Evolutionary conservation across 1,140 invertebrate species (phyloP).

Genomic region (Caenorhabditis tropicalis): DNA sequence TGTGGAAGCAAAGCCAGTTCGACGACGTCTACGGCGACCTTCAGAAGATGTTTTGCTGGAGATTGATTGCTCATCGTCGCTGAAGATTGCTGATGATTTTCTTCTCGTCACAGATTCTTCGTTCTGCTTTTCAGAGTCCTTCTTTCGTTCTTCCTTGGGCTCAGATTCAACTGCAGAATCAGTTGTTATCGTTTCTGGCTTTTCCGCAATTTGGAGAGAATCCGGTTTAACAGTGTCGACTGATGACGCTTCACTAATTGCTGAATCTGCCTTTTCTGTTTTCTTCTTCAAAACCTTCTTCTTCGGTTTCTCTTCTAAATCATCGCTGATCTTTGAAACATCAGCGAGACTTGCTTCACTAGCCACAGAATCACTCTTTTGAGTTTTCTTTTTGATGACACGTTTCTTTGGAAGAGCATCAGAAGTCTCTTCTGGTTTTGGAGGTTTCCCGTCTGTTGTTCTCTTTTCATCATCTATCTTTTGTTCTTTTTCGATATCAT

Average conservation of each 20-base stretch:
- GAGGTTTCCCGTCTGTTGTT: neutral
- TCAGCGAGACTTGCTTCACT: conserved; percentile 24
- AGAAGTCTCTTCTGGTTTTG: neutral
- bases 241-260: neutral
- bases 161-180: conserved; percentile 52
- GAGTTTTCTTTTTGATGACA: conserved; percentile 32
- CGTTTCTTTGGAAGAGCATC: neutral
- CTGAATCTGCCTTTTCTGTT: neutral
- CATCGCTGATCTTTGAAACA: conserved; percentile 7
- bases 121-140: conserved; percentile 26
- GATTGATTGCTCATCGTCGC: conserved; percentile 27
- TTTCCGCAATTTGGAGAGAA: conserved; percentile 16
- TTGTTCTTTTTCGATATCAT: neutral
- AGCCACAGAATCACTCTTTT: conserved; percentile 26
- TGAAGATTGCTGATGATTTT: conserved; percentile 37
- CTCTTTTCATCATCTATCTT: conserved; percentile 16
- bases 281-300: conserved; percentile 25
- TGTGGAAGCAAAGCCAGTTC: conserved; percentile 46
- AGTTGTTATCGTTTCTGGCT: neutral
- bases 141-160: conserved; percentile 29
- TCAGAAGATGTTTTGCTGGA: conserved; percentile 24
- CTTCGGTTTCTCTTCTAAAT: conserved; percentile 23
- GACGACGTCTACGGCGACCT: conserved; percentile 29
- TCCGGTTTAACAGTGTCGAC: conserved; percentile 31
- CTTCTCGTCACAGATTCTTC: conserved; percentile 39